A percentile compares a stretch with the other conserved stretches of the same genome.
Evolutionary conservation across 2,113 vertebrate genomes (phyloP).

Genomic region (Prietella phreatophila): DNA sequence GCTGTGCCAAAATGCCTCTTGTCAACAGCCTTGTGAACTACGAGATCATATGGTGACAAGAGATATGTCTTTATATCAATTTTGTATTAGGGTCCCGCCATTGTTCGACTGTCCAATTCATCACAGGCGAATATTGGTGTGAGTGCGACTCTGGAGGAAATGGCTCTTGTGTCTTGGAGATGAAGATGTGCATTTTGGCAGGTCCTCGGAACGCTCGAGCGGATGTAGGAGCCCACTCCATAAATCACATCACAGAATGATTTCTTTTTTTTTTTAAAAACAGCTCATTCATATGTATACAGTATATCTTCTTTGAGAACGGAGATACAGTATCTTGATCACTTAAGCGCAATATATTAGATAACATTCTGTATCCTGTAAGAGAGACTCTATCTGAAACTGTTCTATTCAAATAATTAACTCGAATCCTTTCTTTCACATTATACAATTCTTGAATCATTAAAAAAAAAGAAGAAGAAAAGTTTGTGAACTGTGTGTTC

Average conservation of each 20-base stretch:
- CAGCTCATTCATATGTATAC: slow-evolving; percentile 10
- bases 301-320: background rate
- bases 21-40: slow-evolving; percentile 60
- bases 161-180: slow-evolving; percentile 53
- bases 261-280: slow-evolving; percentile 17
- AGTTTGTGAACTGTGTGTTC: background rate
- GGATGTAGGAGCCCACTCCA: background rate
- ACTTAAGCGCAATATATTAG: background rate
- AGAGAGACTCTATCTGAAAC: background rate
- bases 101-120: slow-evolving; percentile 58
- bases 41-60: slow-evolving; percentile 48
- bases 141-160: slow-evolving; percentile 49
- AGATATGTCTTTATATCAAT: slow-evolving; percentile 48
- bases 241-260: slow-evolving; percentile 26
- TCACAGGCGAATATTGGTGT: slow-evolving; percentile 57
- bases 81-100: slow-evolving; percentile 51
- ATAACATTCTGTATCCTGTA: background rate
- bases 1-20: slow-evolving; percentile 59
- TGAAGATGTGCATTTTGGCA: slow-evolving; percentile 42
- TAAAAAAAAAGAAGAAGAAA: background rate
- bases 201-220: slow-evolving; percentile 14
- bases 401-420: background rate
- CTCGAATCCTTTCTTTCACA: background rate
- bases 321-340: background rate
- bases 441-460: background rate